Evolutionary conservation across 2,888 invertebrate species (phyloP).

Genomic region (Noctua janthina): DNA sequence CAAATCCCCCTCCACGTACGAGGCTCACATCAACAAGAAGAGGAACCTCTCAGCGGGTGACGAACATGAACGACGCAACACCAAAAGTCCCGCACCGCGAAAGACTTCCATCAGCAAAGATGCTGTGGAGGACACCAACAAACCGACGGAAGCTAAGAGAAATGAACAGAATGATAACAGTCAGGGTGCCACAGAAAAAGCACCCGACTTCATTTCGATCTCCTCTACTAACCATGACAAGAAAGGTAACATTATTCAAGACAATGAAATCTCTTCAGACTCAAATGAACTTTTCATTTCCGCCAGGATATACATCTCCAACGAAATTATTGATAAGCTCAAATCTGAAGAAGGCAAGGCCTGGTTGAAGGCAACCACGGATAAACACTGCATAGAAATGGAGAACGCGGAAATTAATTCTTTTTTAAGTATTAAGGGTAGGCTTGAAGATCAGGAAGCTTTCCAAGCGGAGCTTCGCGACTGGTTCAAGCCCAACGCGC

Average conservation of each 20-base stretch:
- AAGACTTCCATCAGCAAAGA: conserved; percentile 70
- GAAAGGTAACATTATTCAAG: conserved; percentile 85
- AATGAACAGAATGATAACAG: conserved; percentile 48
- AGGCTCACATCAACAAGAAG: conserved; percentile 79
- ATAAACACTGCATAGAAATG: conserved; percentile 80
- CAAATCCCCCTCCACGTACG: conserved; percentile 81
- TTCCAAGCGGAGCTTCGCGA: conserved; percentile 87
- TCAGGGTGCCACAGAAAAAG: conserved; percentile 67
- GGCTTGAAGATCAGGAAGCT: conserved; percentile 86
- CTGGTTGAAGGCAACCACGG: conserved; percentile 82
- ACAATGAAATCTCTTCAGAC: conserved; percentile 85
- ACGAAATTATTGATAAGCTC: conserved; percentile 85
- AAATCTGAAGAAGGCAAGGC: conserved; percentile 84
- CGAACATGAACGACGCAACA: conserved; percentile 66
- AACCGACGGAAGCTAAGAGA: conserved; percentile 62
- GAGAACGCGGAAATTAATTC: conserved; percentile 79
- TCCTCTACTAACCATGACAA: conserved; percentile 81
- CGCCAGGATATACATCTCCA: conserved; percentile 88
- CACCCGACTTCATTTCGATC: conserved; percentile 79
- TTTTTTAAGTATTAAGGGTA: conserved; percentile 88
- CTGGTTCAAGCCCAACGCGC: conserved; percentile 74
- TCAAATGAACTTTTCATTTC: conserved; percentile 83
- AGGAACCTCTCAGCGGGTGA: conserved; percentile 72
- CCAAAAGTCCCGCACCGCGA: conserved; percentile 67
- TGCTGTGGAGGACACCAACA: conserved; percentile 56